Base-by-base conservation (phyloP, 2,113 vertebrate species). In the Phasianus colchicus region DNA sequence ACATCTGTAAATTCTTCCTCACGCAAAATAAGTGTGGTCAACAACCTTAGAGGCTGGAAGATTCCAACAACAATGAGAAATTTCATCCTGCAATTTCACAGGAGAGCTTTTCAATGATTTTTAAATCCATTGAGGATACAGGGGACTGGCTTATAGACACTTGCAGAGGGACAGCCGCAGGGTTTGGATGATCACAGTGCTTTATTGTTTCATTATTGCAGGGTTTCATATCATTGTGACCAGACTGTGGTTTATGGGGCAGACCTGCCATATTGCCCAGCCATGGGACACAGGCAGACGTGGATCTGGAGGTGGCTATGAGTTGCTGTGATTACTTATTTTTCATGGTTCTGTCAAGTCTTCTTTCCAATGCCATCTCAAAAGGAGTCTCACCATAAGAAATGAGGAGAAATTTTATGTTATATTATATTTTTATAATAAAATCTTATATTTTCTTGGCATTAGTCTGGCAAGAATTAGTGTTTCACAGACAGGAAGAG, bases 1-100 rank as follows among this genome's bases (percentile, higher is more conserved):
- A 25, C 15, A 52, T 65, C 29, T 87, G 63, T 63, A 84, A 78
- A 61, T 43, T 84, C 43, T 80, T 76, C 66, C 83, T 90, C 40
- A 21, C 32, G 55, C 25, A 78, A 79, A 90, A 10, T 29, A 58
- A 69, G 3, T 17, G 10, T 52, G 20, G 7, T 30, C 17, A 78
- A 34, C 82, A 73, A 27, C 2, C 25, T 74, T 25, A 67, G 22
- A 67, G 19, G 13, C 27, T n/a, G 54, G 11, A 25, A 91, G 50
- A 17, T 81, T 54, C 72, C 71, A 61, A n/a, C 57, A 79, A 61
- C 1, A 0, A 7, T 64, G 47, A 72, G 34, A 76, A 70, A 69
- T 29, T 36, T 64, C 32, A n/a, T 76, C 36, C 15, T 76, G n/a
- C 34, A 30, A 16, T 57, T 25, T 48, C 29, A 52, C 13, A 30